phyloP scores from a whole-genome alignment of 2,888 invertebrate genomes.

The Leptodirus hochenwartii region DNA sequence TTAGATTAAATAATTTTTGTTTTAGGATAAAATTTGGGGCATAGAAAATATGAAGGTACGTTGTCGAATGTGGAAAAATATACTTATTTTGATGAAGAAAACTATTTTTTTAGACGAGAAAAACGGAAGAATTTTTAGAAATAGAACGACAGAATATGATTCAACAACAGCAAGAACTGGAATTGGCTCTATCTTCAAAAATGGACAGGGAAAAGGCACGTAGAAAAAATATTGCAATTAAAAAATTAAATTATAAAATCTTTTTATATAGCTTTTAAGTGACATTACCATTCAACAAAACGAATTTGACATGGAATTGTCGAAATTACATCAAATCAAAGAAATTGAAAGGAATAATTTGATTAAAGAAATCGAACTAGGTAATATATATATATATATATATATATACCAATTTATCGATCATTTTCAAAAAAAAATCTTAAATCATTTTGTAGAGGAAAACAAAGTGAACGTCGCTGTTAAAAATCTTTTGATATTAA shows the following conservation, averaged over 20 bases:
- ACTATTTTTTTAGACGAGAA: slow-evolving; percentile 29
- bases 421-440: slow-evolving; percentile 1
- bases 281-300: slow-evolving; percentile 42
- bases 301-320: slow-evolving; percentile 45
- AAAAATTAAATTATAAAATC: slow-evolving; percentile 3
- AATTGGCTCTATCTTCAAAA: slow-evolving; percentile 42
- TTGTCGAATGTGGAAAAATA: slow-evolving; percentile 13
- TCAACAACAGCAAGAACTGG: slow-evolving; percentile 42
- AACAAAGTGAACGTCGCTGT: slow-evolving; percentile 43
- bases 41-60: slow-evolving; percentile 42
- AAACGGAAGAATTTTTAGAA: slow-evolving; percentile 32
- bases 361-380: slow-evolving; percentile 38
- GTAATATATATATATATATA: slow-evolving; percentile 18
- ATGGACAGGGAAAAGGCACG: slow-evolving; percentile 37
- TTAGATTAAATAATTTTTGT: no score
- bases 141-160: slow-evolving; percentile 45
- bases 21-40: slow-evolving; percentile 38
- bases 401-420: no score
- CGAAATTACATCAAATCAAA: slow-evolving; percentile 45
- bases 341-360: slow-evolving; percentile 41
- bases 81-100: not conserved
- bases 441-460: slow-evolving; percentile 32
- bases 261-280: slow-evolving; percentile 28
- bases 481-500: slow-evolving; percentile 41
- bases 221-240: slow-evolving; percentile 2